Conservation (phyloP, 2,797 vertebrate genomes). For the Atherinosoma microstoma region DNA sequence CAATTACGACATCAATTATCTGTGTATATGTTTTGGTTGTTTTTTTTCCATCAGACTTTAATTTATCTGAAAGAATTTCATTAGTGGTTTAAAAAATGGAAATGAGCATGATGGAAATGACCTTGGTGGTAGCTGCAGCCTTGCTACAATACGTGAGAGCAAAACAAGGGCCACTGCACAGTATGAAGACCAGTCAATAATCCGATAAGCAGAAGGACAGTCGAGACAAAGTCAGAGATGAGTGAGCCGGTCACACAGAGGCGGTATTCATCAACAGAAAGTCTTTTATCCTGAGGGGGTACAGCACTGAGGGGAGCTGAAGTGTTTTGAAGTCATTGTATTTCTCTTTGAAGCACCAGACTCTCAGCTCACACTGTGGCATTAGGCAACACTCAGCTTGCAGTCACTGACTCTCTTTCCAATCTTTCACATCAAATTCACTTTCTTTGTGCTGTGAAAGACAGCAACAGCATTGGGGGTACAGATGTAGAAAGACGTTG, state of each 20-base stretch:
- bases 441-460: conserved; percentile 34
- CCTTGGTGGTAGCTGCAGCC: conserved; percentile 31
- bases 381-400: conserved; percentile 45
- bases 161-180: conserved; percentile 39
- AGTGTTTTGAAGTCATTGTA: conserved; percentile 50
- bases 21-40: no score
- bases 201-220: conserved; percentile 65
- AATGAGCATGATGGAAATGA: conserved; percentile 31
- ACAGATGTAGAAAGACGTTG: conserved; percentile 9
- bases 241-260: conserved; percentile 46
- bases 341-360: conserved; percentile 52
- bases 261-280: conserved; percentile 47
- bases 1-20: neutral
- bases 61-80: conserved; percentile 14
- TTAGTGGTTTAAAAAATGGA: conserved; percentile 28
- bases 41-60: neutral
- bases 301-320: conserved; percentile 36
- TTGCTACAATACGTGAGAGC: conserved; percentile 36
- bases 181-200: conserved; percentile 65
- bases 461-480: conserved; percentile 18
- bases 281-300: conserved; percentile 53
- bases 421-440: conserved; percentile 46
- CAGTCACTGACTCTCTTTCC: conserved; percentile 30
- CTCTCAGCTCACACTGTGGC: conserved; percentile 45
- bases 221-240: conserved; percentile 48